Evolutionary conservation across 2,888 invertebrate genomes (phyloP).

Genomic region (Chrysolina haemoptera): DNA sequence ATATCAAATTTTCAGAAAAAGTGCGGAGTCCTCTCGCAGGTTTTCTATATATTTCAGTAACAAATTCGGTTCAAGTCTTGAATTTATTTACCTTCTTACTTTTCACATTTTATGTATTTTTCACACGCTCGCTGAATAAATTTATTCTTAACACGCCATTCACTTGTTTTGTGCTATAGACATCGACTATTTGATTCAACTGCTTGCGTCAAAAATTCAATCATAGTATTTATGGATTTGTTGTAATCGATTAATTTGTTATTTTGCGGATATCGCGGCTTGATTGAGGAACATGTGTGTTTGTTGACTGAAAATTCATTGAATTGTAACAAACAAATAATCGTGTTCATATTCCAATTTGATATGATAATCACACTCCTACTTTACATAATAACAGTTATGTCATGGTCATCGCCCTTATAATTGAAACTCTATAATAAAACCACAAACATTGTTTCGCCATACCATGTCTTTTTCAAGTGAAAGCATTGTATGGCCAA

Average conservation of each 20-base stretch:
- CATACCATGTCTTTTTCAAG: too few species aligned
- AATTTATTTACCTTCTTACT: background rate
- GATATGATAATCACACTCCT: too few species aligned
- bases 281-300: background rate
- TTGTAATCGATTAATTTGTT: slow-evolving; percentile 19
- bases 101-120: slow-evolving; percentile 41
- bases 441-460: too few species aligned
- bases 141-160: slow-evolving; percentile 37
- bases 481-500: too few species aligned
- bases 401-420: too few species aligned
- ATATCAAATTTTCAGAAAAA: too few species aligned
- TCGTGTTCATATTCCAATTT: slow-evolving; percentile 7
- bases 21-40: background rate
- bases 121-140: slow-evolving; percentile 33
- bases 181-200: slow-evolving; percentile 6
- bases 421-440: too few species aligned
- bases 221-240: slow-evolving; percentile 27
- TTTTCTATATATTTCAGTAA: slow-evolving; percentile 5
- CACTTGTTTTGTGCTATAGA: background rate
- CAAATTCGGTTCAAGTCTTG: slow-evolving; percentile 8
- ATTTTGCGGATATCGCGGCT: slow-evolving; percentile 21
- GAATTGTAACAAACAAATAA: background rate
- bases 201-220: slow-evolving; percentile 5
- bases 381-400: too few species aligned
- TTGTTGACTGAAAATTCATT: background rate